Percentiles rank a stretch among this genome's conserved stretches.
phyloP scores from a whole-genome alignment of 2,113 vertebrate genomes.

The Vimba vimba region DNA sequence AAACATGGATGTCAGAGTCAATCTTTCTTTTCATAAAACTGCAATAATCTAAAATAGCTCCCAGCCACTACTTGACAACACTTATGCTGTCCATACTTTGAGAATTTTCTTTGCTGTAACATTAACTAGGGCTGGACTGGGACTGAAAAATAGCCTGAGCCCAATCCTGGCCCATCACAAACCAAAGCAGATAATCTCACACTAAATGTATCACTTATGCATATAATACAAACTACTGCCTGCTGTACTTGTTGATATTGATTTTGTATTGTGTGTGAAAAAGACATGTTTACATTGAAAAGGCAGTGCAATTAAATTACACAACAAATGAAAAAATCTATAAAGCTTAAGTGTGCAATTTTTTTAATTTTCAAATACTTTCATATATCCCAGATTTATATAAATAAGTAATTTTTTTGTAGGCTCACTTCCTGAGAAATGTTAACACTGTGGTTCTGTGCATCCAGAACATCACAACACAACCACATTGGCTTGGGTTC shows the following conservation, averaged over 20 bases:
- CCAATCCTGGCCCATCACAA: neutral
- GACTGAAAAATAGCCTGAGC: neutral
- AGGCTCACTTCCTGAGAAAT: neutral
- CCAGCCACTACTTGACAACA: slow-evolving; percentile 26
- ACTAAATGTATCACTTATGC: neutral
- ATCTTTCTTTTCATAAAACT: neutral
- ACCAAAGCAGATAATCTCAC: neutral
- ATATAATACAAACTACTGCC: slow-evolving; percentile 6
- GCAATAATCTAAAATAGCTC: slow-evolving; percentile 45
- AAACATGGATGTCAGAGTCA: neutral
- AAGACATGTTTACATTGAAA: slow-evolving; percentile 6
- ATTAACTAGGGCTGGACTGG: neutral
- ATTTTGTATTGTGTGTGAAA: slow-evolving; percentile 17
- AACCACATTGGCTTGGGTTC: neutral
- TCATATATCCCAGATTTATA: neutral
- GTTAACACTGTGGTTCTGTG: neutral
- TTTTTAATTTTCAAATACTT: neutral
- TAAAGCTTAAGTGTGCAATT: neutral
- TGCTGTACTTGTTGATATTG: neutral
- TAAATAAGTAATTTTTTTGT: neutral
- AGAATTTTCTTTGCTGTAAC: neutral
- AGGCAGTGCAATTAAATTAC: neutral
- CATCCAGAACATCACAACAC: neutral
- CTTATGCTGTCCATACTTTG: slow-evolving; percentile 15
- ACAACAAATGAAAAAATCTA: slow-evolving; percentile 18